These are phyloP conservation scores for Mythimna impura DNA, from an alignment of 2,888 invertebrate species.

Conservation along the genomic window DNA sequence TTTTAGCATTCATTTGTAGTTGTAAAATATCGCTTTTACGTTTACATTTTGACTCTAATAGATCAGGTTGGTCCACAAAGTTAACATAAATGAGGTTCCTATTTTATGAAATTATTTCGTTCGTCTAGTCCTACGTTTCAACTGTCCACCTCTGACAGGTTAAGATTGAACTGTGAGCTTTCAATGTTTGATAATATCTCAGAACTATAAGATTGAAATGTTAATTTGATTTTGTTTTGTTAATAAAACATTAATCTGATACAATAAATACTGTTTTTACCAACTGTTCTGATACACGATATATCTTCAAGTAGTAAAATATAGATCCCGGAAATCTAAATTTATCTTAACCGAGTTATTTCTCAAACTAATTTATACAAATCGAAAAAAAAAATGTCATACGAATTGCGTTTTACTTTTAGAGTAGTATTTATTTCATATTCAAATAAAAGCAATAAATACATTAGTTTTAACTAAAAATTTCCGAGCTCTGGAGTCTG, in stretches of 20 bases:
- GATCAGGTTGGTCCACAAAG: neutral
- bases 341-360: constrained; percentile 27
- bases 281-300: neutral
- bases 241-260: neutral
- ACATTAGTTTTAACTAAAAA: constrained; percentile 1
- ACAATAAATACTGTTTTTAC: neutral
- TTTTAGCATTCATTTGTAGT: neutral
- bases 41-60: neutral
- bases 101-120: constrained; percentile 26
- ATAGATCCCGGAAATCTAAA: constrained; percentile 17
- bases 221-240: constrained; percentile 16
- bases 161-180: constrained; percentile 57
- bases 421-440: constrained; percentile 14
- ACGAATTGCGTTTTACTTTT: constrained; percentile 2
- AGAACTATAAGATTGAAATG: neutral
- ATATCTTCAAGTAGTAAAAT: constrained; percentile 5
- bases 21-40: neutral
- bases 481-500: neutral
- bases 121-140: constrained; percentile 10
- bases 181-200: constrained; percentile 31
- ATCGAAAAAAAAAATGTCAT: constrained; percentile 14
- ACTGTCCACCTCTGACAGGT: constrained; percentile 60
- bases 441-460: constrained; percentile 22
- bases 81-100: neutral
- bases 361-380: constrained; percentile 10